A percentile compares a stretch with the other conserved stretches of the same genome.
These are phyloP conservation scores for Thymelicus lineola DNA, from an alignment of 2,888 invertebrate species.

Conservation along the genomic window DNA sequence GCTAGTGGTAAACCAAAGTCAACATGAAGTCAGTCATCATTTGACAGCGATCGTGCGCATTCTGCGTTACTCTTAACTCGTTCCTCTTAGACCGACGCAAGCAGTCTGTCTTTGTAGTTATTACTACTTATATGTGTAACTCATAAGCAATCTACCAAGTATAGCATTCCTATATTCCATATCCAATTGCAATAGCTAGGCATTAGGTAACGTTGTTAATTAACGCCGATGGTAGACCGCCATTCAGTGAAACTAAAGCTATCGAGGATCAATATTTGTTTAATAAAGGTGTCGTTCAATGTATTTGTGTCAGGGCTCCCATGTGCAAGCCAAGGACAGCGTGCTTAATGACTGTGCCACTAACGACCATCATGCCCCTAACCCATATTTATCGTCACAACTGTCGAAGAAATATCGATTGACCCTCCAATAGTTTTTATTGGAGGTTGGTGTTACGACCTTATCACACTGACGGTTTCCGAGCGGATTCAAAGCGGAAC, in stretches of 20 bases:
- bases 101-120: too few species aligned
- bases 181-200: too few species aligned
- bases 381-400: constrained; percentile 8
- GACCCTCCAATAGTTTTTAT: not conserved
- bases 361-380: constrained; percentile 8
- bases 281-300: not conserved
- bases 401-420: constrained; percentile 23
- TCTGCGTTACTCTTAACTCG: too few species aligned
- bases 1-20: too few species aligned
- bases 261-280: constrained; percentile 23
- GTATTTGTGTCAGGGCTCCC: constrained; percentile 28
- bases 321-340: constrained; percentile 21
- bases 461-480: too few species aligned
- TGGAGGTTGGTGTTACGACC: too few species aligned
- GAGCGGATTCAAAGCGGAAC: too few species aligned
- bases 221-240: not conserved
- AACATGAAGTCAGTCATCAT: too few species aligned
- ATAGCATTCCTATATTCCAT: not conserved
- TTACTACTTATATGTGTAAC: too few species aligned
- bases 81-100: too few species aligned
- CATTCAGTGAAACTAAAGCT: constrained; percentile 5
- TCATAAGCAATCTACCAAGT: too few species aligned
- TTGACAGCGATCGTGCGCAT: too few species aligned
- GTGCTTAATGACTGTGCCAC: constrained; percentile 18
- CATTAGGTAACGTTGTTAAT: not conserved